phyloP scores from a whole-genome alignment of 92 coral and sea anemone species.

The Blastomussa wellsi region DNA sequence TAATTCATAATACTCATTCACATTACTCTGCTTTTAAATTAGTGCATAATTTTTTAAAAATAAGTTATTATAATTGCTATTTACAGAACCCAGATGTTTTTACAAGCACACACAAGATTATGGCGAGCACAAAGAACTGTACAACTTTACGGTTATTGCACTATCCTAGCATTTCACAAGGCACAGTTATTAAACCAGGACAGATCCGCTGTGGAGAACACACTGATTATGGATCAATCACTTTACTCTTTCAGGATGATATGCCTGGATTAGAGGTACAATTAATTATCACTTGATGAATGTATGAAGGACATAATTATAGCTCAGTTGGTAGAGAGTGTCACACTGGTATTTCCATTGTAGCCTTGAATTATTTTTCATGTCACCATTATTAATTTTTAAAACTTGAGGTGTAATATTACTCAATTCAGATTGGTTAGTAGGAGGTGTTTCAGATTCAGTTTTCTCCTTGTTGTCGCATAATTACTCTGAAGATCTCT shows the following conservation, averaged over 20 bases:
- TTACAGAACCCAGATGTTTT: conserved; percentile 69
- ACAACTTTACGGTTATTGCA: conserved; percentile 64
- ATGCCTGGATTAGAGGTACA: conserved; percentile 58
- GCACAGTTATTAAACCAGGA: conserved; percentile 51
- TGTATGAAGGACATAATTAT: too few relatives aligned
- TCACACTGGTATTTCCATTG: too few relatives aligned
- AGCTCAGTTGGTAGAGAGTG: too few relatives aligned
- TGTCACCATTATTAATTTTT: too few relatives aligned
- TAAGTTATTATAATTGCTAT: background rate
- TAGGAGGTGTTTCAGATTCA: background rate
- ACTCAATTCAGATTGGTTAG: background rate
- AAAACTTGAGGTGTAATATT: too few relatives aligned
- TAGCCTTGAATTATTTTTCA: too few relatives aligned
- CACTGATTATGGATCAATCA: conserved; percentile 69
- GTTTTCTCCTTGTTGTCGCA: background rate
- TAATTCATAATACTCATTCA: background rate
- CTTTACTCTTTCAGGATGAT: conserved; percentile 54
- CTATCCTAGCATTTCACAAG: conserved; percentile 62
- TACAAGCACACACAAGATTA: conserved; percentile 29
- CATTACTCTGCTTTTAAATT: background rate
- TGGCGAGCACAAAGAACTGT: conserved; percentile 45
- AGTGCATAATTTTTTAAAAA: background rate
- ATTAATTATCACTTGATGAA: background rate
- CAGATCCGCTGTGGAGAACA: conserved; percentile 79
- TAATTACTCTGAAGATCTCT: background rate